Conservation (phyloP, 2,113 vertebrate species). For the Thalassarche chlororhynchos region DNA sequence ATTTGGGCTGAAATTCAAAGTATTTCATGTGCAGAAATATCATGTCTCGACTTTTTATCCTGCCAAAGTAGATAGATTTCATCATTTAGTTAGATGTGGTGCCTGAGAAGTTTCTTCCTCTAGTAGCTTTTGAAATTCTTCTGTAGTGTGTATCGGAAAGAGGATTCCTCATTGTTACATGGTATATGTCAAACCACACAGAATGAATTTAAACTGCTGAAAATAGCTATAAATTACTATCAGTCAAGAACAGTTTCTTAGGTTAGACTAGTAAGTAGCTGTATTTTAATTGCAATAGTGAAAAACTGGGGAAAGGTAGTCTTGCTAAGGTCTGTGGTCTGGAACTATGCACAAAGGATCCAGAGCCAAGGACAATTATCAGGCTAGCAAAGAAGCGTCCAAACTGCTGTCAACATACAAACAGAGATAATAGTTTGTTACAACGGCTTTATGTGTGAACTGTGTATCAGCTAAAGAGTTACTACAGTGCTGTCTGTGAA, state of each 20-base stretch:
- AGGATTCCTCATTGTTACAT: background rate
- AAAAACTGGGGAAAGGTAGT: background rate
- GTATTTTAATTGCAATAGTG: background rate
- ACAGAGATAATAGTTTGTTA: background rate
- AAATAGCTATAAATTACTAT: background rate
- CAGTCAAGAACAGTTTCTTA: background rate
- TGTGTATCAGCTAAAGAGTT: background rate
- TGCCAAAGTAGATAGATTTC: background rate
- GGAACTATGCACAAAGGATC: background rate
- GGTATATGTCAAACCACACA: background rate
- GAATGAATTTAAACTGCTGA: background rate
- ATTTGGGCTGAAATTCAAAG: background rate
- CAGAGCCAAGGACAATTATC: background rate
- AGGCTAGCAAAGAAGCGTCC: background rate
- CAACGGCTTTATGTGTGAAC: fast-evolving
- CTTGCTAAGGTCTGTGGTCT: background rate
- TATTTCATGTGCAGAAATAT: background rate
- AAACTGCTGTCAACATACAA: background rate
- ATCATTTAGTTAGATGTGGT: background rate
- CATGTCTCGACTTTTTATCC: background rate
- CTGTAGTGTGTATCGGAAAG: background rate
- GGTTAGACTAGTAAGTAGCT: background rate
- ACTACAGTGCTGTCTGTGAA: background rate
- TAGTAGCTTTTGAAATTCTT: background rate
- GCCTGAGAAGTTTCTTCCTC: background rate